Percentiles rank a stretch among this genome's conserved stretches.
phyloP scores from a whole-genome alignment of 1,140 invertebrate genomes.

The Anoplolepis gracilipes region DNA sequence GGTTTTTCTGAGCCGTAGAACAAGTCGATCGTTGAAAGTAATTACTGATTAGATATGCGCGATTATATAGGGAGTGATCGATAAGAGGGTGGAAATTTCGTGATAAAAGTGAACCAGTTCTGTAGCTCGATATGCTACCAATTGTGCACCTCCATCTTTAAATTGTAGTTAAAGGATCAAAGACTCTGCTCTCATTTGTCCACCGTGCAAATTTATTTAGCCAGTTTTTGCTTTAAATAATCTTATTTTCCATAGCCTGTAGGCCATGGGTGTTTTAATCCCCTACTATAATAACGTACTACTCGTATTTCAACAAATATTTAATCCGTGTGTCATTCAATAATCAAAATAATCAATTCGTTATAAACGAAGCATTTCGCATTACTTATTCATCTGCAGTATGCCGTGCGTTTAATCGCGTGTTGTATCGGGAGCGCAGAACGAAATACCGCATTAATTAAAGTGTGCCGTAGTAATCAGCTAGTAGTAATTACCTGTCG shows the following conservation, averaged over 20 bases:
- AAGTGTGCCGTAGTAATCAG: slow-evolving; percentile 53
- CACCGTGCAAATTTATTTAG: slow-evolving; percentile 34
- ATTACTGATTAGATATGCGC: slow-evolving; percentile 16
- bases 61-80: slow-evolving; percentile 44
- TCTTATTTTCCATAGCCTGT: slow-evolving; percentile 47
- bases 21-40: not conserved
- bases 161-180: slow-evolving; percentile 60
- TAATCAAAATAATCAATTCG: slow-evolving; percentile 34
- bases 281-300: not conserved
- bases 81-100: slow-evolving; percentile 44
- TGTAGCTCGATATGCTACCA: not conserved
- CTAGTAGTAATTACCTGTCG: slow-evolving; percentile 44
- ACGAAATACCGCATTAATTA: slow-evolving; percentile 59
- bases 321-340: not conserved
- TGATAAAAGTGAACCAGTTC: slow-evolving; percentile 30
- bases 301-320: not conserved
- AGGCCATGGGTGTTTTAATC: slow-evolving; percentile 56
- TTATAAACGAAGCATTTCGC: slow-evolving; percentile 13
- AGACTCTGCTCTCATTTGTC: slow-evolving; percentile 32
- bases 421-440: slow-evolving; percentile 47
- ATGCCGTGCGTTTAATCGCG: slow-evolving; percentile 45
- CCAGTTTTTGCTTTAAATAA: slow-evolving; percentile 32
- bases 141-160: slow-evolving; percentile 56
- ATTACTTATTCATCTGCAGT: slow-evolving; percentile 37
- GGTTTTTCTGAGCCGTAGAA: not conserved